Base-by-base conservation (phyloP, 1,140 invertebrate species). In the Drosophila bocqueti region DNA sequence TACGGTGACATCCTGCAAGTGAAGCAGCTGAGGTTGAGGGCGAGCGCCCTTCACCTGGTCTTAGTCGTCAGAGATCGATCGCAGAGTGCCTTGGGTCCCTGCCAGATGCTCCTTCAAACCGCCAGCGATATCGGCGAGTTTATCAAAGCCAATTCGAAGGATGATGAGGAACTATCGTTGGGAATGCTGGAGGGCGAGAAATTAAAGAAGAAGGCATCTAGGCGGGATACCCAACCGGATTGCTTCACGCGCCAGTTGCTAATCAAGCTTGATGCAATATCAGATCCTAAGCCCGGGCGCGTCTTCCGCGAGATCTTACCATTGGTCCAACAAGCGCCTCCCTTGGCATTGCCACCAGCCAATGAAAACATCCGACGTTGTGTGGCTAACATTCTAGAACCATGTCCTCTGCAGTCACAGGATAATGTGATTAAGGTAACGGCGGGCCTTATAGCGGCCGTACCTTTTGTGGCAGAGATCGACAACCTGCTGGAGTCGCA, bases 391-490 rank as follows among this genome's bases (percentile, higher is more conserved):
- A 97, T 99, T 55, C 94, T 97, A 55, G 97, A 99, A 89, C 98
- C 98, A 11, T 95, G 95, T 68, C 96, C 95, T 5, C 95, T 97
- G 81, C 95, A 95, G 18, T 90, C 91, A 18, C 94, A 94, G 72
- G 98, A 99, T 92, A 96, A 95, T 59, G 96, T 97, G 9, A 93
- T 98, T n/a, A 98, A 98, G 93, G 98, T 99, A 89, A 98, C 97
- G 21, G 98, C 98, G 1, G 98, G 98, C 1, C 94, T 99, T 1
- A 95, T 99, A 29, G 95, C 98, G 38, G 97, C 96, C 21, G 96
- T 99, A 31, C 96, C 95, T 11, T 94, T 99, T 42, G 97, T 98
- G 84, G 97, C 97, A 1, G 97, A 97, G 92, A 95, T 99, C 67
- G 94, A 95, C 49, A 96, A 98, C 93, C 94, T 99, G 50, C 94